Percentiles rank a stretch among this genome's conserved stretches.
phyloP scores from a whole-genome alignment of 2,113 vertebrate species.

The Protomyctophum bolini region DNA sequence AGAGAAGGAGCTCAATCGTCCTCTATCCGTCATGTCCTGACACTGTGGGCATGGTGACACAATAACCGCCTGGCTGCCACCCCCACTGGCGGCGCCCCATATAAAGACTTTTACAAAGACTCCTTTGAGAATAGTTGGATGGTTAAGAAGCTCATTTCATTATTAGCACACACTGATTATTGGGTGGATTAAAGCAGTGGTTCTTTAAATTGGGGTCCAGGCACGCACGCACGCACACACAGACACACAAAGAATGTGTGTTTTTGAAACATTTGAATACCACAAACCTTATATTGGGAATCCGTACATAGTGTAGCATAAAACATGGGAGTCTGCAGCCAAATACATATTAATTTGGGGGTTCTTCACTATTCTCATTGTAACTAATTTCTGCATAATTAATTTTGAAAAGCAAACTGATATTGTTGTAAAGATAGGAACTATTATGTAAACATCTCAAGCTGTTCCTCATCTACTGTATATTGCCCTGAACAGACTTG shows the following conservation, averaged over 20 bases:
- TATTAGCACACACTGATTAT: background rate
- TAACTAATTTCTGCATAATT: too few relatives aligned
- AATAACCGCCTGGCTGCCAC: slow-evolving; percentile 23
- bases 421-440: too few relatives aligned
- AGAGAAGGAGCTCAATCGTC: slow-evolving; percentile 41
- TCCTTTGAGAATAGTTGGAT: background rate
- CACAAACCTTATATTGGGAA: too few relatives aligned
- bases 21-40: slow-evolving; percentile 53
- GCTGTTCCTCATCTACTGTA: too few relatives aligned
- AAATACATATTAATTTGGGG: too few relatives aligned
- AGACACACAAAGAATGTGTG: background rate
- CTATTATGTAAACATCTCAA: too few relatives aligned
- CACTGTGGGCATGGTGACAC: slow-evolving; percentile 46
- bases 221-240: background rate
- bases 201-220: background rate
- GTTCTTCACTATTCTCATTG: too few relatives aligned
- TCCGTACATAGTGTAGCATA: too few relatives aligned
- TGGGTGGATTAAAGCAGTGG: background rate
- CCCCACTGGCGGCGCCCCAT: background rate
- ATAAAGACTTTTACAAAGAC: background rate
- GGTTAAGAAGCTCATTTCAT: background rate
- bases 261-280: too few relatives aligned
- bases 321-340: too few relatives aligned
- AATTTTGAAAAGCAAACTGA: too few relatives aligned
- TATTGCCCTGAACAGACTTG: background rate